Evolutionary conservation across 1,140 invertebrate genomes (phyloP).

Genomic region (Drosophila rufa): DNA sequence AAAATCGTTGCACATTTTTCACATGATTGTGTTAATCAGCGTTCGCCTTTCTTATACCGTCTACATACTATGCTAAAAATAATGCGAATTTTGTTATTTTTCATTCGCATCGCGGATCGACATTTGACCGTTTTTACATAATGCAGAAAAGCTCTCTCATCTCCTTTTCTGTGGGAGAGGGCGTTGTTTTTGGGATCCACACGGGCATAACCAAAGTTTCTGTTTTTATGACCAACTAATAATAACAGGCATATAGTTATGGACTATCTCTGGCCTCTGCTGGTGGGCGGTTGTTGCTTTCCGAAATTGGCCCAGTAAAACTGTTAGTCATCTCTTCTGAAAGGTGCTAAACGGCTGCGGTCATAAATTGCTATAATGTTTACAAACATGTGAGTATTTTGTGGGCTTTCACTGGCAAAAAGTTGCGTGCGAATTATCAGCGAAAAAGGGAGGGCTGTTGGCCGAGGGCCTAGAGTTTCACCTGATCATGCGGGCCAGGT

Average conservation of each 20-base stretch:
- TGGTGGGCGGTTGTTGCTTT: constrained; percentile 36
- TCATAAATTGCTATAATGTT: constrained; percentile 60
- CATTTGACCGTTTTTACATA: constrained; percentile 67
- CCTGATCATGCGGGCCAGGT: constrained; percentile 48
- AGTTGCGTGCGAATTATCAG: constrained; percentile 62
- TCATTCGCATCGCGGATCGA: constrained; percentile 13
- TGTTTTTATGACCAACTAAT: constrained; percentile 39
- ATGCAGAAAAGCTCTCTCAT: constrained; percentile 16
- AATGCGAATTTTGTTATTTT: constrained; percentile 54
- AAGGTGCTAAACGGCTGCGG: constrained; percentile 70
- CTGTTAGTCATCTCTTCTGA: constrained; percentile 33
- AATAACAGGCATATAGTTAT: constrained; percentile 29
- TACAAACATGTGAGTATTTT: constrained; percentile 58
- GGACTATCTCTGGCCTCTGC: not conserved
- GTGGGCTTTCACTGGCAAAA: constrained; percentile 67
- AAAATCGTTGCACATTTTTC: constrained; percentile 71
- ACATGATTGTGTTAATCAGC: constrained; percentile 77
- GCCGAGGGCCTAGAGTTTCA: constrained; percentile 20
- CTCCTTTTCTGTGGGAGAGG: constrained; percentile 10
- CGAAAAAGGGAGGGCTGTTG: constrained; percentile 29
- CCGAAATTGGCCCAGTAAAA: constrained; percentile 28
- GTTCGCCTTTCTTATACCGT: constrained; percentile 36
- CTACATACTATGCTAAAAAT: constrained; percentile 34
- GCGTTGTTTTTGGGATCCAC: constrained; percentile 27
- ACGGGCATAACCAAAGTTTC: constrained; percentile 31